Percentiles rank a stretch among this genome's conserved stretches.
Evolutionary conservation across 2,888 invertebrate genomes (phyloP).

Genomic region (Aromia moschata): DNA sequence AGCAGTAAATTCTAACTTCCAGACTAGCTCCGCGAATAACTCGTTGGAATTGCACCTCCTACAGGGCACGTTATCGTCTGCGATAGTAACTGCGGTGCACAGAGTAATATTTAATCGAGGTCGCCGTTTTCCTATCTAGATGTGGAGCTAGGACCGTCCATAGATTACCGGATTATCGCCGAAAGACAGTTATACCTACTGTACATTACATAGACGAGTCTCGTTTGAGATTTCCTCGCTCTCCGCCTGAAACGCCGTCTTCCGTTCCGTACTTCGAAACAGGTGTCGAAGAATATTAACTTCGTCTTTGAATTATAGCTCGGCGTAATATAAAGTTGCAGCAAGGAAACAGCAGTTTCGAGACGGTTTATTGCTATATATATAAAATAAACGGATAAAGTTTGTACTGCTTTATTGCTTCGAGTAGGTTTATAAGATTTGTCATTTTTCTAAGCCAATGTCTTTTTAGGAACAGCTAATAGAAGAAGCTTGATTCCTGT

Average conservation of each 20-base stretch:
- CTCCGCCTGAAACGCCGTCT: neutral
- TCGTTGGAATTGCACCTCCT: neutral
- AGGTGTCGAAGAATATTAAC: slow-evolving; percentile 9
- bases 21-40: neutral
- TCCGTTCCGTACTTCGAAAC: neutral
- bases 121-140: slow-evolving; percentile 47
- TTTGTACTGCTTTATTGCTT: too few relatives aligned
- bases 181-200: slow-evolving; percentile 44
- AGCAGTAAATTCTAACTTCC: too few relatives aligned
- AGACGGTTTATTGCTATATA: too few relatives aligned
- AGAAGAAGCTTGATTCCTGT: too few relatives aligned
- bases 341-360: too few relatives aligned
- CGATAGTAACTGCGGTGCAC: slow-evolving; percentile 41
- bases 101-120: slow-evolving; percentile 47
- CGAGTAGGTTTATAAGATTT: too few relatives aligned
- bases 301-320: neutral
- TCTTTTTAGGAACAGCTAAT: too few relatives aligned
- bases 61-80: slow-evolving; percentile 24
- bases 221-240: neutral
- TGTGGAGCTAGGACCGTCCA: slow-evolving; percentile 47
- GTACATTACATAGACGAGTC: slow-evolving; percentile 24
- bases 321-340: too few relatives aligned
- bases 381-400: too few relatives aligned
- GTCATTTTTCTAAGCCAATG: too few relatives aligned
- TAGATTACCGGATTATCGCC: slow-evolving; percentile 50